Base-by-base conservation (phyloP, 2,888 invertebrate genomes). In the Stenichneumon culpator region DNA sequence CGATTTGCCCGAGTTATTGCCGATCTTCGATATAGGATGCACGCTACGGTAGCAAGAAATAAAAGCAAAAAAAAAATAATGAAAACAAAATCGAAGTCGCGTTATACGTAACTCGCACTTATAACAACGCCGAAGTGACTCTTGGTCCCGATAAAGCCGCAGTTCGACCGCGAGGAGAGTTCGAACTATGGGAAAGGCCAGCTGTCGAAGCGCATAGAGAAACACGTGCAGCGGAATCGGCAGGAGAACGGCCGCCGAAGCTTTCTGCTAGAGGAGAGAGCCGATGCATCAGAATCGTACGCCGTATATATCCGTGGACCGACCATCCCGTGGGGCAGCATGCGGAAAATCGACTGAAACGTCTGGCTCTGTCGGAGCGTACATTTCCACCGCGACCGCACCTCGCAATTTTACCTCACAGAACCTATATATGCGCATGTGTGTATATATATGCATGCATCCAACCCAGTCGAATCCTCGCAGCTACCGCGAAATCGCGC, bases 331-430 rank as follows among this genome's bases (percentile, higher is more conserved):
- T 14, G 22, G 25, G 70, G 70, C 36, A 54, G 70, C 70, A 52
- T 36, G 70, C 54, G 70, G 70, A 72, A 54, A 72, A 72, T 54
- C 70, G 54, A 72, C 28, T 32, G 54, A 54, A 54, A 19, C 44
- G 44, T 63, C 63, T 36, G 44, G 68, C 68, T 68, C 52, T 52
- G 70, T 70, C 70, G 70, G 36, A 70, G 63, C 63, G 63, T 52
- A 70, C 52, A 70, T 70, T 70, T 70, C 50, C 52, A 52, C 50
- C n/a, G 52, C 70, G 70, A 50, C 52, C 52, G 70, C 70, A 70
- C 70, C 70, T 70, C 32, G 70, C 47, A 70, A 70, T 70, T 70
- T 52, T 32, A 25, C 28, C 50, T 70, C 50, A 50, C 70, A n/a
- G 52, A 52, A 57, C 16, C 25, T 14, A 25, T 25, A 22, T n/a